Evolutionary conservation across 2,888 invertebrate species (phyloP), one percentile per base, ranked within the genome.

Genomic region (Euplagia quadripunctaria): DNA sequence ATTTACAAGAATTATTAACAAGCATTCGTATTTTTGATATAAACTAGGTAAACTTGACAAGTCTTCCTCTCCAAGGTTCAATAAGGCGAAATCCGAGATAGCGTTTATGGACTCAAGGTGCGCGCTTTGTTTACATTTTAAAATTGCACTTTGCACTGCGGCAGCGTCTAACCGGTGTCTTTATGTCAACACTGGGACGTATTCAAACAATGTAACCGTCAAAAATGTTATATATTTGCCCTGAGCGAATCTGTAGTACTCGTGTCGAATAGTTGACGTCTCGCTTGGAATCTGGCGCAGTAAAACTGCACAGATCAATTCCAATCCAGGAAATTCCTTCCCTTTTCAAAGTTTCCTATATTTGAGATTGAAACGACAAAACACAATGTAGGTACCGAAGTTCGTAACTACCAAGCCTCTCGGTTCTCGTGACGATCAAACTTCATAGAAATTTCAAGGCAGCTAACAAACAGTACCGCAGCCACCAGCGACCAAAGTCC

Each of bases 91-190:
- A 94, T 93, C 93, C 88, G 90, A 92, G 92, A 93, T 92, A 93
- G 90, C 91, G 91, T 93, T 94, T 93, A 93, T 92, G 88, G 90
- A 92, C 90, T 89, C 88, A 89, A 94, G 94, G 93, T 93, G 92
- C 92, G 89, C 90, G 91, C 91, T 93, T 92, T 95, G 94, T 95
- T 95, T 95, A 94, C 94, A 92, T 93, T 95, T 94, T 93, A 93
- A 95, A 96, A 95, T 96, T 95, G 95, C 95, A 94, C 95, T 95
- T 94, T 95, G 93, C 94, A 93, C 92, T 91, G 92, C 90, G 91
- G 90, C 91, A 86, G 86, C 90, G 90, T 90, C 90, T 93, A 88
- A 88, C 90, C 91, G 88, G 85, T 87, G 90, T 92, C 91, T 93
- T 92, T 91, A 91, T 92, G 92, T 91, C 92, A 92, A 93, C 94